These are phyloP conservation scores for Acleris literana DNA, from an alignment of 2,888 invertebrate species.

Conservation along the genomic window DNA sequence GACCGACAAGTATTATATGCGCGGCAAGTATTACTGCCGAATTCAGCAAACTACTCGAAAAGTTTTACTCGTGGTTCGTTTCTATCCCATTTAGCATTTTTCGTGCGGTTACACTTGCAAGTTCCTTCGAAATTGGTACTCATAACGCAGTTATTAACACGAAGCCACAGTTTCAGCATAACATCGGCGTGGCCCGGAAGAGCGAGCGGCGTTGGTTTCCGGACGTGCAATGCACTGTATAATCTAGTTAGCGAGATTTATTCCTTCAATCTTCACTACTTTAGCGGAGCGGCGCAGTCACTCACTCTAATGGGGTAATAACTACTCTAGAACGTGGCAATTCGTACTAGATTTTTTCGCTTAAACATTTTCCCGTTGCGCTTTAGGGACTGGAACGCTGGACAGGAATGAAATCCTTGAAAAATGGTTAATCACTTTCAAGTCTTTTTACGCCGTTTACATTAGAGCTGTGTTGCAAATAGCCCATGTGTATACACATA, in stretches of 20 bases:
- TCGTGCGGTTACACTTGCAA: too few species aligned
- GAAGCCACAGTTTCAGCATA: too few species aligned
- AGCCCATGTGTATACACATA: too few species aligned
- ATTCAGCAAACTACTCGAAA: too few species aligned
- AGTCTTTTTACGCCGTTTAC: not conserved
- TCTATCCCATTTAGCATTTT: too few species aligned
- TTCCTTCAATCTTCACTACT: constrained; percentile 62
- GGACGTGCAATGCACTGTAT: constrained; percentile 43
- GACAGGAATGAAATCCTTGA: constrained; percentile 10
- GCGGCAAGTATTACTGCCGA: too few species aligned
- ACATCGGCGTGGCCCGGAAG: not conserved
- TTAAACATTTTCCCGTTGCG: constrained; percentile 62
- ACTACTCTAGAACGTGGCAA: constrained; percentile 68
- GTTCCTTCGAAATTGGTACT: too few species aligned
- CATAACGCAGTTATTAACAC: too few species aligned
- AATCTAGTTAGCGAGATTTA: constrained; percentile 59
- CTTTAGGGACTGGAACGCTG: constrained; percentile 49
- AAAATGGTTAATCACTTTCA: constrained; percentile 2
- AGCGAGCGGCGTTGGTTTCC: constrained; percentile 30
- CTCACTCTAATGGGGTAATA: constrained; percentile 71
- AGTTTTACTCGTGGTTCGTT: too few species aligned
- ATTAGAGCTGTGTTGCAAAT: not conserved
- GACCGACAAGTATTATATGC: too few species aligned
- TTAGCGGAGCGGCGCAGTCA: constrained; percentile 53
- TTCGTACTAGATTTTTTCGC: constrained; percentile 64